Evolutionary conservation across 2,113 vertebrate species (phyloP).

Genomic region (Bubo blakistoni): DNA sequence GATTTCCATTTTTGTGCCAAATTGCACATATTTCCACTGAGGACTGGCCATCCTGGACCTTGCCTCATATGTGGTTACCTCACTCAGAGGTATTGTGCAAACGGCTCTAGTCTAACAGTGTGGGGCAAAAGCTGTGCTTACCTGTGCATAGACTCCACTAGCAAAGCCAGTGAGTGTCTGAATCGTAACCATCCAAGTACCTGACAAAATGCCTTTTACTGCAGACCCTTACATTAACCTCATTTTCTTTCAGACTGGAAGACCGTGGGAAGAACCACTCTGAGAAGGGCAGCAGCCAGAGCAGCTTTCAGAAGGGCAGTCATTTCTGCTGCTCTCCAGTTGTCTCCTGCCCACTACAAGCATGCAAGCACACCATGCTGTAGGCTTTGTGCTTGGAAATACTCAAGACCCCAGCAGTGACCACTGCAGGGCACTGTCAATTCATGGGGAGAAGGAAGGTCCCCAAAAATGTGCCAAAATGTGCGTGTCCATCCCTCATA

Average conservation of each 20-base stretch:
- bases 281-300: not conserved
- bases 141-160: rapidly evolving
- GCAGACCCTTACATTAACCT: not conserved
- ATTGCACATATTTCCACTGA: not conserved
- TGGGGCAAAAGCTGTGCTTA: not conserved
- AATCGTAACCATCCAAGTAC: not conserved
- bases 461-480: not conserved
- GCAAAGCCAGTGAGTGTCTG: not conserved
- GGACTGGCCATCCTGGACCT: not conserved
- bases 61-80: not conserved
- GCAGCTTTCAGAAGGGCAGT: not conserved
- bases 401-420: not conserved
- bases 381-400: rapidly evolving
- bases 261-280: not conserved
- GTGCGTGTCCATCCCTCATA: not conserved
- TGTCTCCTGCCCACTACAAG: not conserved
- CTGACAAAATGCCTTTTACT: not conserved
- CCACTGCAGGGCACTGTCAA: not conserved
- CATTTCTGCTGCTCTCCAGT: not conserved
- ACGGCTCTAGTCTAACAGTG: not conserved
- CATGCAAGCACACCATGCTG: rapidly evolving
- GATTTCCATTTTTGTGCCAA: not conserved
- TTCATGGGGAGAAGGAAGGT: not conserved
- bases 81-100: not conserved
- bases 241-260: not conserved